phyloP scores from a whole-genome alignment of 2,888 invertebrate genomes.

The Cinara cedri region DNA sequence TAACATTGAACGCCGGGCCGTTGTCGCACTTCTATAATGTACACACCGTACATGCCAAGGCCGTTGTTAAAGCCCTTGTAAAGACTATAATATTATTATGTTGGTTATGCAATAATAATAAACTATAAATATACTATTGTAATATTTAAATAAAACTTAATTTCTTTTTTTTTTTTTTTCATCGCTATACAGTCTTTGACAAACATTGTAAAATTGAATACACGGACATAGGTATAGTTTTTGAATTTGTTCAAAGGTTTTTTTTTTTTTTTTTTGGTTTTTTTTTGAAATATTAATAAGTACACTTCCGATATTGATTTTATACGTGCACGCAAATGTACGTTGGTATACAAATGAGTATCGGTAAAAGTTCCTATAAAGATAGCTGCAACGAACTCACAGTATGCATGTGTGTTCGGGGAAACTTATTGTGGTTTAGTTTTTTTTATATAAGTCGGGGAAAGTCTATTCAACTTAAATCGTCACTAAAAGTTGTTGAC shows the following conservation, averaged over 20 bases:
- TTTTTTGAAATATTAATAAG: too few species aligned
- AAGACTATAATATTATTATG: too few species aligned
- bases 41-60: background rate
- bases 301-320: too few species aligned
- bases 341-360: too few species aligned
- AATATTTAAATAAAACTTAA: background rate
- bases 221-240: too few species aligned
- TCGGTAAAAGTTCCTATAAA: background rate
- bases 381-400: background rate
- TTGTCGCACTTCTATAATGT: background rate
- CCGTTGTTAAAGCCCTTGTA: too few species aligned
- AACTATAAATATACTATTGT: background rate
- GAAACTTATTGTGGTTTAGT: background rate
- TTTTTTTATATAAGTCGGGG: background rate
- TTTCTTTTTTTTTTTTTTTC: background rate
- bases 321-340: too few species aligned
- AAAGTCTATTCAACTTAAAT: conserved; percentile 42
- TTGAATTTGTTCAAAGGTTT: too few species aligned
- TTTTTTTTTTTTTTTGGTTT: too few species aligned
- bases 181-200: background rate
- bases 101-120: background rate
- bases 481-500: conserved; percentile 36
- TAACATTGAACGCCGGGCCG: background rate
- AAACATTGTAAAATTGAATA: background rate
- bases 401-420: too few species aligned